phyloP scores from a whole-genome alignment of 1,140 invertebrate genomes.

The Ephestia elutella region DNA sequence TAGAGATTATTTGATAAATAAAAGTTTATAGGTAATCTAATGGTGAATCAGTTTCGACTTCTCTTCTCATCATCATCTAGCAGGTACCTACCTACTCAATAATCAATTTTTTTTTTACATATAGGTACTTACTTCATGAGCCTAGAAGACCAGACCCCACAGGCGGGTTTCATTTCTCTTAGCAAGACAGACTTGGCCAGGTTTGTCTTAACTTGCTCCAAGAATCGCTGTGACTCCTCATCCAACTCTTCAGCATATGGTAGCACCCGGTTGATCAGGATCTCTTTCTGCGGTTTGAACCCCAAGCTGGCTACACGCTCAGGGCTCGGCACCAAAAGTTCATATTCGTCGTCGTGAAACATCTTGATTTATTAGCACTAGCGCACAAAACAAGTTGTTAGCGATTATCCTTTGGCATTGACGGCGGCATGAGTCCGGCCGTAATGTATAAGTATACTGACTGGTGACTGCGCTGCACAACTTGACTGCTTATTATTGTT shows the following conservation, averaged over 20 bases:
- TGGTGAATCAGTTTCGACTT: too few species aligned
- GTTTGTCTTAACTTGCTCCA: slow-evolving; percentile 81
- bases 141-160: slow-evolving; percentile 77
- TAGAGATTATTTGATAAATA: too few species aligned
- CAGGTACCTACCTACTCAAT: too few species aligned
- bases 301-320: slow-evolving; percentile 49
- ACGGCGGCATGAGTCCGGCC: slow-evolving; percentile 32
- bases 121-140: slow-evolving; percentile 76
- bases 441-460: slow-evolving; percentile 15
- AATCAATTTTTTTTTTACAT: too few species aligned
- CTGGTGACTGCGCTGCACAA: slow-evolving; percentile 10
- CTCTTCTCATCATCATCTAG: too few species aligned
- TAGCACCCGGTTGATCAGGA: slow-evolving; percentile 79
- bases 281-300: slow-evolving; percentile 78
- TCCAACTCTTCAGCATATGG: slow-evolving; percentile 81
- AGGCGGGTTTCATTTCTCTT: slow-evolving; percentile 80
- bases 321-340: slow-evolving; percentile 39
- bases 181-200: slow-evolving; percentile 79
- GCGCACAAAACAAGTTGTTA: slow-evolving; percentile 9
- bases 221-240: slow-evolving; percentile 76
- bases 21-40: too few species aligned
- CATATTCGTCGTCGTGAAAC: slow-evolving; percentile 60
- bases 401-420: slow-evolving; percentile 21
- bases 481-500: slow-evolving; percentile 12
- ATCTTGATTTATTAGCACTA: slow-evolving; percentile 34